Base-by-base conservation (phyloP, 2,113 vertebrate species). In the Sphaerodactylus townsendi region DNA sequence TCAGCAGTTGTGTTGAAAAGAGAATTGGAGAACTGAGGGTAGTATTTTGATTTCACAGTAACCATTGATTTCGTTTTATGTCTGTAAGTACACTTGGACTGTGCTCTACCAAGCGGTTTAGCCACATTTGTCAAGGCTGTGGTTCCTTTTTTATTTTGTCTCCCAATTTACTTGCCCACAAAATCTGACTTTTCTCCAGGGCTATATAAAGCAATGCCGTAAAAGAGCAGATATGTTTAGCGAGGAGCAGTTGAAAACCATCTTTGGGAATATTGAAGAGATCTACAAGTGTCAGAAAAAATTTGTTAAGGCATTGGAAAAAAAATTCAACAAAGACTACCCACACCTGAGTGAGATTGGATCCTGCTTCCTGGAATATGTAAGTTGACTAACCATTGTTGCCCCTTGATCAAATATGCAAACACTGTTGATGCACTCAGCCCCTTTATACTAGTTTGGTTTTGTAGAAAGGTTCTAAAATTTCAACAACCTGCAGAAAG, bases 181-280 rank as follows among this genome's bases (percentile, higher is more conserved):
- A 83, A 2, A 46, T 85, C 1, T 89, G 76, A 0, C 79, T 89
- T 90, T 68, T 72, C 79, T 68, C 21, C 82, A 99, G 99, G 98
- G 98, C 50, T 99, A 99, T 87, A 97, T 99, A 88, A 97, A 98
- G 89, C 98, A 99, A 93, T 99, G 98, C 81, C 98, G 98, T 70
- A 98, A 97, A 92, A 96, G 98, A 73, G 97, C 96, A 0, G 98
- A 99, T 92, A 99, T 99, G 99, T 99, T 99, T 93, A 98, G 92
- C 0, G 98, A 99, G 13, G 98, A 99, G 46, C 98, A 99, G 93
- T 95, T 99, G 53, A 96, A 94, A 21, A 98, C 96, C 89, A 99
- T 99, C 94, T 99, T 99, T 66, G 97, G 99, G 41, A 97, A 97
- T 62, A 99, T 99, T 5, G 98, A 99, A 77, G 98, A 99, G 30